These are phyloP conservation scores for Cyanocitta stelleri DNA, from an alignment of 2,113 vertebrate species.

Conservation along the genomic window DNA sequence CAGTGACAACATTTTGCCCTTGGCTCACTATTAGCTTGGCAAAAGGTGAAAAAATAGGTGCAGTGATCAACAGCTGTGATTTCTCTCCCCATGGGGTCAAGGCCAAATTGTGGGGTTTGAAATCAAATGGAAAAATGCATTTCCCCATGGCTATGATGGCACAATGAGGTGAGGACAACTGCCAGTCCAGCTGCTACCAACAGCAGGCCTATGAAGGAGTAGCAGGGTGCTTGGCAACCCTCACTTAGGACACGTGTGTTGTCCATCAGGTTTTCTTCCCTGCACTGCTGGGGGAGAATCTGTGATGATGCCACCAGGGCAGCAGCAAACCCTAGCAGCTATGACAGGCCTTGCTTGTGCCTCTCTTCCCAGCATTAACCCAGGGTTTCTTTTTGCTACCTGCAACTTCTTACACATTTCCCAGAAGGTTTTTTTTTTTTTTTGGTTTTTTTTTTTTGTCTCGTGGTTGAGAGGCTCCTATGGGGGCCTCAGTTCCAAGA, in stretches of 20 bases:
- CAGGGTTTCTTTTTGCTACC: not conserved
- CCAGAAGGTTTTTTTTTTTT: not conserved
- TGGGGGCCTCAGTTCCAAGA: not conserved
- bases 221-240: not conserved
- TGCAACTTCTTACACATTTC: not conserved
- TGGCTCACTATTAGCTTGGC: not conserved
- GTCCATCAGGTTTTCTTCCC: not conserved
- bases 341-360: not conserved
- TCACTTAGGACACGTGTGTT: not conserved
- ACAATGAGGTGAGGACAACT: not conserved
- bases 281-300: not conserved
- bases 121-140: not conserved
- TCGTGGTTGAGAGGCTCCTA: not conserved
- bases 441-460: not conserved
- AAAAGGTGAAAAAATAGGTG: not conserved
- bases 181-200: not conserved
- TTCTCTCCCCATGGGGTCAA: not conserved
- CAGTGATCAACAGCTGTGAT: not conserved
- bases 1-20: not conserved
- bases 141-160: not conserved
- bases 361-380: not conserved
- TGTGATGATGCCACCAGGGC: not conserved
- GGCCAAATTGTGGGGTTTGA: not conserved
- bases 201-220: not conserved
- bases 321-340: not conserved